phyloP scores from a whole-genome alignment of 2,888 invertebrate genomes.

The Callimorpha dominula region DNA sequence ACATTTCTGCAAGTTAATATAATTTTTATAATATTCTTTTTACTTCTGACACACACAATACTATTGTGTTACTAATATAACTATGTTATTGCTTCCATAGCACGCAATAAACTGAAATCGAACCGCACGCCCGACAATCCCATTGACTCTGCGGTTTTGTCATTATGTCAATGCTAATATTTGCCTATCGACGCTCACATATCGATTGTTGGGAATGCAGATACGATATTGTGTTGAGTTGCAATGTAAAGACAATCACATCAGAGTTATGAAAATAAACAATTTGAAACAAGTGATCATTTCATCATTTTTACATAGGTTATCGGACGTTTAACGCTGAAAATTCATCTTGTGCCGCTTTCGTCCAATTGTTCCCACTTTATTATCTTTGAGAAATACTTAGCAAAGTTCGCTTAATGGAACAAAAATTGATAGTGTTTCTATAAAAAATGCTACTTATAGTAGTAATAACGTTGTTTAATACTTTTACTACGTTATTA shows the following conservation, averaged over 20 bases:
- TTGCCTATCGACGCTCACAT: constrained; percentile 67
- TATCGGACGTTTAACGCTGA: neutral
- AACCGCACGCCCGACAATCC: constrained; percentile 68
- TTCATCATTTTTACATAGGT: neutral
- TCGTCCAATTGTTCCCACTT: no score
- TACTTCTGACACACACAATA: neutral
- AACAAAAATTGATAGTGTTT: no score
- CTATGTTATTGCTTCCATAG: constrained; percentile 28
- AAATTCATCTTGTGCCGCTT: no score
- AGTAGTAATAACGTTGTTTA: no score
- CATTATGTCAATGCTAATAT: constrained; percentile 82
- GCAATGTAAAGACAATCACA: neutral
- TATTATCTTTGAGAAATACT: no score
- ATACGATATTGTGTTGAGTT: neutral
- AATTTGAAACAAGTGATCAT: neutral
- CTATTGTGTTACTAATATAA: constrained; percentile 51
- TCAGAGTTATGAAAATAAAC: neutral
- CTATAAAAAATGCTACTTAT: no score
- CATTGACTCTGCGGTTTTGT: constrained; percentile 80
- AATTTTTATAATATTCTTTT: neutral
- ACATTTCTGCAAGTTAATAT: no score
- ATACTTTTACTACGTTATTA: no score
- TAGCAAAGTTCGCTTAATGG: no score
- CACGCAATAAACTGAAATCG: constrained; percentile 62
- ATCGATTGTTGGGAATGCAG: constrained; percentile 53